These are phyloP conservation scores for Stegastes partitus DNA, from an alignment of 2,113 vertebrate genomes.

Conservation along the genomic window DNA sequence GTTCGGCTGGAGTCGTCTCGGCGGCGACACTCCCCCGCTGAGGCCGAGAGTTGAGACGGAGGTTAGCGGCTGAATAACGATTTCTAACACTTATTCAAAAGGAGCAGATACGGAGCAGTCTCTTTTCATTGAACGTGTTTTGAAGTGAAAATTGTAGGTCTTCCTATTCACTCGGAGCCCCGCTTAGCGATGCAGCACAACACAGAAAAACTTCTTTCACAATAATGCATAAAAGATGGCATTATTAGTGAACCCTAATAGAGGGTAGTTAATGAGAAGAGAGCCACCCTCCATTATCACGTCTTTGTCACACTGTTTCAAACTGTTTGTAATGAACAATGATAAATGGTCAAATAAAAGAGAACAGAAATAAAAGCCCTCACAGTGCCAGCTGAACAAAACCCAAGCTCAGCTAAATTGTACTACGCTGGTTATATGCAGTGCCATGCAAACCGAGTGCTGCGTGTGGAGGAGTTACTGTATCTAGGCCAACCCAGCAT, in stretches of 20 bases:
- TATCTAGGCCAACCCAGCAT: conserved; percentile 72
- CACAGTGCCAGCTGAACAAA: conserved; percentile 8
- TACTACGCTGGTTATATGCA: not conserved
- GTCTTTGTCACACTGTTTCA: conserved; percentile 5
- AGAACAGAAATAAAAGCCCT: not conserved
- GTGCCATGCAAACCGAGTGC: conserved; percentile 22
- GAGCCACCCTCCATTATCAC: not conserved
- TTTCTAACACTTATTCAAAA: not conserved
- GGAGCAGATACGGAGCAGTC: conserved; percentile 3
- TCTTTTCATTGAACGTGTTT: conserved; percentile 6
- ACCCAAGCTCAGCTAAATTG: conserved; percentile 21
- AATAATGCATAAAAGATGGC: conserved; percentile 6
- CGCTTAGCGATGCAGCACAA: not conserved
- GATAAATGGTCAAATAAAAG: not conserved
- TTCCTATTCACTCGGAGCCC: conserved; percentile 6
- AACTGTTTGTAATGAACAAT: not conserved
- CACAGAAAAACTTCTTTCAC: not conserved
- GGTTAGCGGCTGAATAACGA: conserved; percentile 36
- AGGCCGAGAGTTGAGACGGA: conserved; percentile 22
- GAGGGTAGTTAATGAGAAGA: not conserved
- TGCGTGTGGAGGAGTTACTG: conserved; percentile 47
- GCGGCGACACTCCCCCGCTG: not conserved
- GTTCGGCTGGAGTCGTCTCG: not conserved
- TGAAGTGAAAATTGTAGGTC: not conserved
- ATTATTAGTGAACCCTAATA: not conserved